Base-by-base conservation (phyloP, 1,140 invertebrate species). In the Cydia pomonella region DNA sequence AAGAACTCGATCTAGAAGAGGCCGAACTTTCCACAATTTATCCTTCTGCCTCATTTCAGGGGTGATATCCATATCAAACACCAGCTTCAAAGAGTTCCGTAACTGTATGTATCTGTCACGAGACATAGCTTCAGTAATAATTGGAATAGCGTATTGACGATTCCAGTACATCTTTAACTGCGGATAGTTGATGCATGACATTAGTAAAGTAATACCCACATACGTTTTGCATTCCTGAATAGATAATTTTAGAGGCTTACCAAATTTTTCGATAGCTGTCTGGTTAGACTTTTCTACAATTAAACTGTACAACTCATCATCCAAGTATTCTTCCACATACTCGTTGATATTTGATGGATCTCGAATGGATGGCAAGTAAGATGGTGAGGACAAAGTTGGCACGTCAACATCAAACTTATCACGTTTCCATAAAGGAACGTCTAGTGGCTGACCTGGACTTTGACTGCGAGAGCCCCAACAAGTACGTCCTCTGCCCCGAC, bases 161-260 rank as follows among this genome's bases (percentile, higher is more conserved):
- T 59, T 59, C 53, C 53, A 59, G 12, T 59, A 59, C 53, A 59
- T 59, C 3, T 13, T 59, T 59, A 59, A 18, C n/a, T 23, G 53
- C 53, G 53, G 53, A 23, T 59, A 59, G 53, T 59, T 59, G 21
- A 59, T 59, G 53, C 53, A 59, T 23, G 53, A 59, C 53, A 59
- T 59, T 18, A 59, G n/a, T 18, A 59, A 59, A 59, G 50, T 41
- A 41, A 41, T 41, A 41, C 38, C 38, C 38, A 41, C 38, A 13
- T 41, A 41, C 38, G 10, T 41, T 41, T 41, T 13, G 12, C 38
- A 41, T 41, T 41, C 38, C 3, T 41, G 10, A 41, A 41, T 1
- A 41, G 38, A 41, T 41, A 41, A 41, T 41, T 10, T 13, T 12
- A 41, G 38, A 41, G 38, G 38, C 12, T 41, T 59, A 59, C 4